Conservation (phyloP, 2,888 invertebrate species). For the Parasteatoda lunata region DNA sequence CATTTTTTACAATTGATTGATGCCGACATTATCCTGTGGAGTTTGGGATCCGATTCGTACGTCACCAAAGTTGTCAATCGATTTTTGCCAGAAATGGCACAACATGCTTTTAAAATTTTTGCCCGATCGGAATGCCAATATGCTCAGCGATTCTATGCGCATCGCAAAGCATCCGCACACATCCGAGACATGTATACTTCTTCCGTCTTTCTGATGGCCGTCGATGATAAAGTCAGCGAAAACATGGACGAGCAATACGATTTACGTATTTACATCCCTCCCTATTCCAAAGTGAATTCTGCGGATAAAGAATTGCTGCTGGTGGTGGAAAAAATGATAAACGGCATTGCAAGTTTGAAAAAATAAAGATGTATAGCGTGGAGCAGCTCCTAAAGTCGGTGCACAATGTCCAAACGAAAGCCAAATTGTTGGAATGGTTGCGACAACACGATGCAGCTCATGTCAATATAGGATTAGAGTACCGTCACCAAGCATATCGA, state of each 20-base stretch:
- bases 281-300: not conserved
- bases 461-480: not conserved
- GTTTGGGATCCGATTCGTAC: conserved; percentile 5
- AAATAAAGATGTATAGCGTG: conserved; percentile 9
- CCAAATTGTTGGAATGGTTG: not conserved
- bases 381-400: not conserved
- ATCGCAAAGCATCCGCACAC: not conserved
- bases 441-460: not conserved
- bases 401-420: conserved; percentile 20
- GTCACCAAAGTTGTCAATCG: not conserved
- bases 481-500: not conserved
- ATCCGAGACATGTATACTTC: conserved; percentile 7
- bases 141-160: not conserved
- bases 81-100: not conserved
- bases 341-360: not conserved
- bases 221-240: conserved; percentile 29
- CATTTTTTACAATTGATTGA: conserved; percentile 1
- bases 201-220: not conserved
- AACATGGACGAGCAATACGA: conserved; percentile 34
- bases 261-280: conserved; percentile 3
- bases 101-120: not conserved
- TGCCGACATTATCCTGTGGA: conserved; percentile 19
- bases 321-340: not conserved
- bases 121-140: not conserved
- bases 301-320: not conserved